Evolutionary conservation across 2,888 invertebrate genomes (phyloP).

Genomic region (Hipparchia semele): DNA sequence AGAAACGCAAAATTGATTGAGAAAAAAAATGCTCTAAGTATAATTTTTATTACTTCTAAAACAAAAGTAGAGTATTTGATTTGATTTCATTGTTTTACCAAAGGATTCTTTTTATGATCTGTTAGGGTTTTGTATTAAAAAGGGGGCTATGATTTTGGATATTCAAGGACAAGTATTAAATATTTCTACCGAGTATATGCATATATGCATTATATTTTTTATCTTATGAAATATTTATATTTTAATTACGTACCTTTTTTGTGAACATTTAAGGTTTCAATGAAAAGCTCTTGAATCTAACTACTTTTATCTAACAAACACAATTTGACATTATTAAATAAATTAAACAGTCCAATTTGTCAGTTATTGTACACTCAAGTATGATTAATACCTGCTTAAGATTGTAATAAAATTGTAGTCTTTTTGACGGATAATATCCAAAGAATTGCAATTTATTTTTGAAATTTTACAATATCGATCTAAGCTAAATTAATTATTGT

Average conservation of each 20-base stretch:
- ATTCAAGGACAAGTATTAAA: background rate
- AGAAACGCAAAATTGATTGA: background rate
- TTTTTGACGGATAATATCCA: constrained; percentile 31
- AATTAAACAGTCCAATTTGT: constrained; percentile 4
- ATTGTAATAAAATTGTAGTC: constrained; percentile 28
- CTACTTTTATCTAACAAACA: background rate
- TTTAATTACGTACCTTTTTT: background rate
- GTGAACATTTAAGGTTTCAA: background rate
- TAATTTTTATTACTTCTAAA: background rate
- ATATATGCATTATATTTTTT: background rate
- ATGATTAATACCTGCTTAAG: constrained; percentile 28
- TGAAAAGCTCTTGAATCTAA: background rate
- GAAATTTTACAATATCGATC: constrained; percentile 35
- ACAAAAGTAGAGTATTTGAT: background rate
- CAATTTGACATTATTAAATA: background rate
- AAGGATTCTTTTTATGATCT: background rate
- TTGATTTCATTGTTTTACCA: background rate
- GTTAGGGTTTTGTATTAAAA: background rate
- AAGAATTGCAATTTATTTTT: constrained; percentile 36
- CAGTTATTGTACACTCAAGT: constrained; percentile 4
- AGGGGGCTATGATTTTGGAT: background rate
- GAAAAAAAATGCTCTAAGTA: background rate
- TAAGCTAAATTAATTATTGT: constrained; percentile 30
- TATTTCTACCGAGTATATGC: background rate
- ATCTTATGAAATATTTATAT: background rate